These are phyloP conservation scores for Galerucella nymphaeae DNA, from an alignment of 2,888 invertebrate genomes.

Conservation along the genomic window DNA sequence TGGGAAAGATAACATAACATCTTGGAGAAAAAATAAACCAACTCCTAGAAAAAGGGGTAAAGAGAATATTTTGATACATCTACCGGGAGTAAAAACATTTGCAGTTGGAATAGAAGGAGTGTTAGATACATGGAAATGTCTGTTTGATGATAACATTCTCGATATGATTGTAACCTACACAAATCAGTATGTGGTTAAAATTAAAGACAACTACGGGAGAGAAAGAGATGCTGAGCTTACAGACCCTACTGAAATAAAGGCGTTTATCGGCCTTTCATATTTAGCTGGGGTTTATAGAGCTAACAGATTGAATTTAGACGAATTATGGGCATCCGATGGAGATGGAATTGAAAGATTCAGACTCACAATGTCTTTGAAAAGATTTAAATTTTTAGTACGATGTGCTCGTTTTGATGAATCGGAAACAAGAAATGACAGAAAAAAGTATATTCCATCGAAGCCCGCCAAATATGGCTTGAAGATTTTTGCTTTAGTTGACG, in stretches of 20 bases:
- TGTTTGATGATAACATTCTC: background rate
- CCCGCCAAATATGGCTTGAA: too few species aligned
- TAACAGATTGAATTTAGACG: constrained; percentile 45
- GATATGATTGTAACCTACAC: constrained; percentile 49
- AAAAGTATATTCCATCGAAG: constrained; percentile 48
- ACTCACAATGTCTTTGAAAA: constrained; percentile 47
- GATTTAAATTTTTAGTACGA: constrained; percentile 49
- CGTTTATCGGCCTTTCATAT: constrained; percentile 53
- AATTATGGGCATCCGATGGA: constrained; percentile 52
- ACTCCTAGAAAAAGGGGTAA: background rate
- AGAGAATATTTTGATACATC: background rate
- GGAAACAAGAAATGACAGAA: constrained; percentile 39
- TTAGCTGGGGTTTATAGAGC: constrained; percentile 51
- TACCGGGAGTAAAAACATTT: constrained; percentile 7
- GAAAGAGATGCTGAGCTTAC: constrained; percentile 45
- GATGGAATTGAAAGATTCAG: too few species aligned
- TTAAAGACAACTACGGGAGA: constrained; percentile 40
- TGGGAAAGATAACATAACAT: too few species aligned
- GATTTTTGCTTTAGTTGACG: constrained; percentile 47
- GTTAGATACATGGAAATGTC: constrained; percentile 8
- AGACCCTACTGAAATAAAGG: constrained; percentile 51
- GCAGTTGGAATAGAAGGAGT: constrained; percentile 1
- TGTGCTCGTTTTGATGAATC: constrained; percentile 49
- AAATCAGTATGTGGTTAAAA: constrained; percentile 46
- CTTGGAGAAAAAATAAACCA: background rate